phyloP scores from a whole-genome alignment of 2,113 vertebrate genomes.

The Psilopogon haemacephalus region DNA sequence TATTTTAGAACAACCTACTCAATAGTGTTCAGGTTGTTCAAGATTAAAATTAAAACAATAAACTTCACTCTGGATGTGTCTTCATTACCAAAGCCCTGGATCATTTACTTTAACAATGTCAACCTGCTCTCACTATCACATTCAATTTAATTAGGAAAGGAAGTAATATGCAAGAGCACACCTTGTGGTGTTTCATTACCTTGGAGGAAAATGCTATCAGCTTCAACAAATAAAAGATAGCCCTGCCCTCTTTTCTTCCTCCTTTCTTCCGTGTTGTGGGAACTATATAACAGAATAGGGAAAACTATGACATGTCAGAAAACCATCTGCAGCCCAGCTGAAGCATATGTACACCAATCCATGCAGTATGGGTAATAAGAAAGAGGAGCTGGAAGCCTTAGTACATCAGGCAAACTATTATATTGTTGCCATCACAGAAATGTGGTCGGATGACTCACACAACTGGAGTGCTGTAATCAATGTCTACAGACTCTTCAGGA shows the following conservation, averaged over 20 bases:
- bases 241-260: not conserved
- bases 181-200: slow-evolving; percentile 67
- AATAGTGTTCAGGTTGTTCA: slow-evolving; percentile 46
- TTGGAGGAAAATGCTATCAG: slow-evolving; percentile 37
- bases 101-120: slow-evolving; percentile 78
- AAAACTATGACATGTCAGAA: not conserved
- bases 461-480: no score
- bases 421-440: no score
- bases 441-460: no score
- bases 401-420: no score
- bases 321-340: no score
- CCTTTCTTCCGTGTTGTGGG: not conserved
- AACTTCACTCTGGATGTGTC: slow-evolving; percentile 69
- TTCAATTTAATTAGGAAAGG: slow-evolving; percentile 74
- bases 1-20: slow-evolving; percentile 50
- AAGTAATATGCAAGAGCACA: slow-evolving; percentile 68
- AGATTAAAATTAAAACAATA: slow-evolving; percentile 79
- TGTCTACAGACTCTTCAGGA: no score
- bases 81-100: slow-evolving; percentile 74
- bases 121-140: slow-evolving; percentile 65
- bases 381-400: no score
- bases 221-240: slow-evolving; percentile 54
- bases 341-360: no score
- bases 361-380: no score
- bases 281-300: not conserved